Percentiles rank a stretch among this genome's conserved stretches.
phyloP scores from a whole-genome alignment of 2,888 invertebrate genomes.

The Caenorhabditis becei region DNA sequence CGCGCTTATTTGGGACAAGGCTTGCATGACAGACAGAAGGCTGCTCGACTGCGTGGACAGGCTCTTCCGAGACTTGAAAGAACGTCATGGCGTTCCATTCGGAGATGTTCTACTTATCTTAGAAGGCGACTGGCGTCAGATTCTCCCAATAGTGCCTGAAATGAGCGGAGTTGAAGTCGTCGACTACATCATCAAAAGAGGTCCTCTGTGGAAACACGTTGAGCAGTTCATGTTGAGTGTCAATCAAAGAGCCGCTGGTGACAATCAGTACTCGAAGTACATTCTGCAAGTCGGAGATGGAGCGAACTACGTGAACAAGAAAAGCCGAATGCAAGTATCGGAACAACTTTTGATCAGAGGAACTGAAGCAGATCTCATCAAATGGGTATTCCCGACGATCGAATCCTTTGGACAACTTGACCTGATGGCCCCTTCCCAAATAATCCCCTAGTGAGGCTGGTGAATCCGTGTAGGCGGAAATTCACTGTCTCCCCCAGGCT shows the following conservation, averaged over 20 bases:
- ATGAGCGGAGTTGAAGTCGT: neutral
- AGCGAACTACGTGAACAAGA: no score
- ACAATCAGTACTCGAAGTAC: no score
- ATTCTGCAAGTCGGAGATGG: no score
- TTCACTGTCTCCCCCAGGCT: no score
- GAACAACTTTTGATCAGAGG: no score
- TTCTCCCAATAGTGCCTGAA: slow-evolving; percentile 16
- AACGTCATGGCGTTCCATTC: neutral
- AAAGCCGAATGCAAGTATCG: no score
- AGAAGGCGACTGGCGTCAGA: slow-evolving; percentile 22
- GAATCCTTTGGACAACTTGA: no score
- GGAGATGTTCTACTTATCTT: slow-evolving; percentile 1
- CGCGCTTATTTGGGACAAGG: slow-evolving; percentile 27
- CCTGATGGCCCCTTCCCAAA: no score
- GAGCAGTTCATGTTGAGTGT: slow-evolving; percentile 4
- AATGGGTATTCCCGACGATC: no score
- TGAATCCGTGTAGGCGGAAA: no score
- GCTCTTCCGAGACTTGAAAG: neutral
- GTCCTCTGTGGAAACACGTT: neutral
- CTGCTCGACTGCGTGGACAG: slow-evolving; percentile 2
- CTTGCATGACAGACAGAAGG: slow-evolving; percentile 27
- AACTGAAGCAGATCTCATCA: no score
- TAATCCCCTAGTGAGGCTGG: no score
- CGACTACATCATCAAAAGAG: neutral
- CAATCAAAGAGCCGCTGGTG: neutral